Conservation (phyloP, 1,140 invertebrate species). For the Hyposmocoma kahamanoa region DNA sequence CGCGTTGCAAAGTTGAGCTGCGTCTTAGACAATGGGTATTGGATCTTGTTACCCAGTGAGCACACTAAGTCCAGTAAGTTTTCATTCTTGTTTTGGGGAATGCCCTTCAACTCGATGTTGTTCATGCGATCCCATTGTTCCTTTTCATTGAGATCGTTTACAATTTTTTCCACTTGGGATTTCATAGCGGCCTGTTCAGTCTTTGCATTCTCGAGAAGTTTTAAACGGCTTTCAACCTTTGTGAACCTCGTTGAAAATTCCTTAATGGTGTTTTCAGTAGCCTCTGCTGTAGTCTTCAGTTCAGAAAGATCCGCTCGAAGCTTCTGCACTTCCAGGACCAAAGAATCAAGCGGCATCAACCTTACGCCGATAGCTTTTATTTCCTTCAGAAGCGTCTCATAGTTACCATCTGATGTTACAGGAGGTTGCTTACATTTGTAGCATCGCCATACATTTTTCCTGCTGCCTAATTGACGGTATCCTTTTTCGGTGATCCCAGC, state of each 20-base stretch:
- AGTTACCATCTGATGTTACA: background rate
- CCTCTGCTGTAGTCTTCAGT: background rate
- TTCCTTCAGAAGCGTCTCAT: background rate
- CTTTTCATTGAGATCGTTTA: background rate
- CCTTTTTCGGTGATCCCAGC: background rate
- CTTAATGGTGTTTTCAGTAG: background rate
- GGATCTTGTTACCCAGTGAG: slow-evolving; percentile 5
- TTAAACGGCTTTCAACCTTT: background rate
- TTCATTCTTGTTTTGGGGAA: slow-evolving; percentile 8
- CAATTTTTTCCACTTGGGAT: background rate
- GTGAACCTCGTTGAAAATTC: background rate
- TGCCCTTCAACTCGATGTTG: slow-evolving; percentile 10
- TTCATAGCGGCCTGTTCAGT: background rate
- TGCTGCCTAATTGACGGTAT: background rate
- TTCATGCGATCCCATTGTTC: slow-evolving; percentile 7
- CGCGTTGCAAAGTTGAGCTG: slow-evolving; percentile 12
- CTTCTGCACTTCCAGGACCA: background rate
- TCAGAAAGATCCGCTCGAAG: background rate
- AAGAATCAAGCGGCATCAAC: background rate
- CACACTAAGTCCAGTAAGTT: slow-evolving; percentile 9
- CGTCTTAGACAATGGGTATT: slow-evolving; percentile 5
- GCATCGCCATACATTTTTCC: background rate
- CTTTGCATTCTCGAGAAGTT: background rate
- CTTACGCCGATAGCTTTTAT: background rate
- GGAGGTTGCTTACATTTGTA: background rate